Evolutionary conservation across 2,113 vertebrate species (phyloP).

Genomic region (Clarias magur): DNA sequence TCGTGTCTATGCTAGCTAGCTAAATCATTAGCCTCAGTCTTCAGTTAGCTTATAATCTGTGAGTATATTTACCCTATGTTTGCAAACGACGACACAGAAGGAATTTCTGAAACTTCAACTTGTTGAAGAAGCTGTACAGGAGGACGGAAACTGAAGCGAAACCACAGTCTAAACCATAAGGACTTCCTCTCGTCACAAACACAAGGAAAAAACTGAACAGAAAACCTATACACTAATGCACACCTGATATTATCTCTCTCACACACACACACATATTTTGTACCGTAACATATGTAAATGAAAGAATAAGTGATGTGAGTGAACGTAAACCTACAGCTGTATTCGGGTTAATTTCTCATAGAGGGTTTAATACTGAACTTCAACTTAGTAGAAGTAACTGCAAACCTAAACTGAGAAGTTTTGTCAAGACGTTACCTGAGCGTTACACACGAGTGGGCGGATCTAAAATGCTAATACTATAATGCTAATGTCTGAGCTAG

Average conservation of each 20-base stretch:
- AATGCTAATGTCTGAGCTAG: too few species aligned
- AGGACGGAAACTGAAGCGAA: slow-evolving; percentile 6
- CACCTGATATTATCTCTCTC: background rate
- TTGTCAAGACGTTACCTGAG: background rate
- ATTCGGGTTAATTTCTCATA: background rate
- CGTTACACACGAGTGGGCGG: background rate
- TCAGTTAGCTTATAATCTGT: background rate
- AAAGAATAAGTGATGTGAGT: background rate
- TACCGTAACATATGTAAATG: background rate
- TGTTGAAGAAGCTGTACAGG: background rate
- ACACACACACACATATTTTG: too few species aligned
- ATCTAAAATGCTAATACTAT: background rate
- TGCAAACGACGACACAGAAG: background rate
- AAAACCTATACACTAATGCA: background rate
- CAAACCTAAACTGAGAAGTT: background rate
- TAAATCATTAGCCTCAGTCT: background rate
- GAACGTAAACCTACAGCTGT: background rate
- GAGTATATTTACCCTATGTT: background rate
- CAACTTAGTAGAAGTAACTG: background rate
- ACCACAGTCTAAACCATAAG: background rate
- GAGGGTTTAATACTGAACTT: background rate
- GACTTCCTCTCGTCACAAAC: slow-evolving; percentile 9
- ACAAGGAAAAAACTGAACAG: background rate
- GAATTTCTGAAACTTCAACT: background rate
- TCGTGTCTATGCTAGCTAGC: too few species aligned